Conservation (phyloP, 1,140 invertebrate genomes). For the Drosophila elegans region DNA sequence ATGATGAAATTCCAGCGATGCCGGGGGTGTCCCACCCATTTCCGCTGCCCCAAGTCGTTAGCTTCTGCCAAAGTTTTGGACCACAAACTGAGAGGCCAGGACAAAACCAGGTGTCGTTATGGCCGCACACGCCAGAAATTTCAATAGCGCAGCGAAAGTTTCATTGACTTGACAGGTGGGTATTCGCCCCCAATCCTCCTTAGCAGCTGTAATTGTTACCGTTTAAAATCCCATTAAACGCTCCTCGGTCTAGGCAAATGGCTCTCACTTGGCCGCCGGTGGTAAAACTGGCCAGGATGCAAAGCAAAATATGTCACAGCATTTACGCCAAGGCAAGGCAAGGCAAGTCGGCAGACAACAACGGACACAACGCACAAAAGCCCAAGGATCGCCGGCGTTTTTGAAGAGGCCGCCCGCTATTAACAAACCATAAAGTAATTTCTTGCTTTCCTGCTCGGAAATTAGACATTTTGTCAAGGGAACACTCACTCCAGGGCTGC, state of each 20-base stretch:
- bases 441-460: conserved; percentile 83
- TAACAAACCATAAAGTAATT: conserved; percentile 83
- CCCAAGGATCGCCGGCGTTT: conserved; percentile 44
- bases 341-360: conserved; percentile 37
- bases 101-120: conserved; percentile 57
- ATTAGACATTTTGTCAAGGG: conserved; percentile 84
- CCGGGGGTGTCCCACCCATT: conserved; percentile 31
- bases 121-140: conserved; percentile 56
- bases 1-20: conserved; percentile 67
- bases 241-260: conserved; percentile 49
- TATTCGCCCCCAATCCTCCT: conserved; percentile 25
- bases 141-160: conserved; percentile 73
- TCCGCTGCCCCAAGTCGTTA: conserved; percentile 31
- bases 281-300: conserved; percentile 23
- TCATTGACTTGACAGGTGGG: conserved; percentile 74
- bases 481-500: conserved; percentile 42
- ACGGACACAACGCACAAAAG: conserved; percentile 21
- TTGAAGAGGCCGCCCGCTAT: conserved; percentile 73
- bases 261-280: conserved; percentile 19
- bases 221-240: conserved; percentile 82
- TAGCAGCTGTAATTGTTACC: conserved; percentile 74
- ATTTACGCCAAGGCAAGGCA: conserved; percentile 55
- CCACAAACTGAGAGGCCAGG: conserved; percentile 21
- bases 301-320: conserved; percentile 73
- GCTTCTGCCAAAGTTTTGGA: conserved; percentile 54